Base-by-base conservation (phyloP, 2,113 vertebrate species). In the Microcebus jonahi region DNA sequence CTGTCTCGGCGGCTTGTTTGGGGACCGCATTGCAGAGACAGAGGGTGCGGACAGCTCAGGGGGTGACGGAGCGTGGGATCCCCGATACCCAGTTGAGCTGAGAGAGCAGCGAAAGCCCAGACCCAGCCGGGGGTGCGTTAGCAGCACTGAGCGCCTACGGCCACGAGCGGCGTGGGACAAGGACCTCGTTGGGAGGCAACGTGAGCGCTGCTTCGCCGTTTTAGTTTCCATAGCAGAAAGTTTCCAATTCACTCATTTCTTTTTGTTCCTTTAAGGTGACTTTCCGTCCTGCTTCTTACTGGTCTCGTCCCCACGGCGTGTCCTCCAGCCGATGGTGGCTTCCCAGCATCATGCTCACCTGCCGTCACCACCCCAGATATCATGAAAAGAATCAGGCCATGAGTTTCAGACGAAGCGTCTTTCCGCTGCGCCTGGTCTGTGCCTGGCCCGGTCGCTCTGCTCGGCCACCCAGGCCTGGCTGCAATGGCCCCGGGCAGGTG, bases 381-480 rank as follows among this genome's bases (percentile, higher is more conserved):
- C 18, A 31, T 1, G 8, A n/a, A 50, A 85, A 50, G n/a, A 39
- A 25, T 36, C 10, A 57, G 3, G 29, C 63, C 68, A 21, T 21
- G 31, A 7, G 14, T 50, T 36, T 17, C 8, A 8, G 20, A 34
- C 20, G 55, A 15, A 3, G 25, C 15, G 12, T 21, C 42, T 21
- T 77, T 71, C 57, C 21, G 55, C 48, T 63, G 10, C 2, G 11
- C 23, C 61, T 53, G 10, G 29, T 8, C 59, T 63, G 20, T 21
- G 20, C 20, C 31, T 0, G 9, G 55, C 20, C 31, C 0, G 5
- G 12, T 20, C 29, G 34, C 6, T 48, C 4, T 23, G 48, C 39
- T 3, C 6, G 0, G 36, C 15, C 8, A 5, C 14, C 53, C 14
- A 34, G 20, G n/a, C 3, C 6, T 12, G 3, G 18, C 1, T 5